phyloP scores from a whole-genome alignment of 1,140 invertebrate genomes.

The Ceratitis capitata region DNA sequence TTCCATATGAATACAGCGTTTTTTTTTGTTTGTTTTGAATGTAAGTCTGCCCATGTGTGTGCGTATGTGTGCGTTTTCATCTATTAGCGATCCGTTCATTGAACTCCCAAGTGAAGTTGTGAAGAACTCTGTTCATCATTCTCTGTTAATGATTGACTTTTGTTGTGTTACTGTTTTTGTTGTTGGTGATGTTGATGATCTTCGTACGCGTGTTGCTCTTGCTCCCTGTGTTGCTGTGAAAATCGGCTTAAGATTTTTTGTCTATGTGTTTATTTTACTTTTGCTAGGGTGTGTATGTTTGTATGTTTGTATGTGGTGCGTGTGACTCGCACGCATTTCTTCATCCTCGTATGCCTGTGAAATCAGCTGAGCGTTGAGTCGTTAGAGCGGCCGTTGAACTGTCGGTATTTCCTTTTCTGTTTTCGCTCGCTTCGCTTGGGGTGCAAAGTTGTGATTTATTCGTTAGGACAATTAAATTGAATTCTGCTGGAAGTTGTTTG shows the following conservation, averaged over 20 bases:
- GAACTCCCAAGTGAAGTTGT: background rate
- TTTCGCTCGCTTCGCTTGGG: background rate
- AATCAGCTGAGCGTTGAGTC: background rate
- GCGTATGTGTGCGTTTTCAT: background rate
- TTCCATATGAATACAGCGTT: background rate
- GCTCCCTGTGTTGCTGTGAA: background rate
- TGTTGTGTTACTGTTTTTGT: background rate
- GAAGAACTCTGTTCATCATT: background rate
- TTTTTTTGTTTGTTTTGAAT: background rate
- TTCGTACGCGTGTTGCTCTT: conserved; percentile 28
- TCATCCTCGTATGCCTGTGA: conserved; percentile 4
- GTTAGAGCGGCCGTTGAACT: conserved; percentile 23
- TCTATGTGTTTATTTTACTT: background rate
- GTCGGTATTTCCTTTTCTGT: background rate
- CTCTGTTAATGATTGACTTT: conserved; percentile 13
- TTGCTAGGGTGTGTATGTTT: background rate
- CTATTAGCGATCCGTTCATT: conserved; percentile 4
- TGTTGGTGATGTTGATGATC: conserved; percentile 8
- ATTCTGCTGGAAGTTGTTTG: no score
- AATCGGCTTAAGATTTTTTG: background rate
- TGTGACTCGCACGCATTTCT: conserved; percentile 31
- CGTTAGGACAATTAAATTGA: background rate
- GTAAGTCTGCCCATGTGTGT: background rate
- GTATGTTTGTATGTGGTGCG: background rate
- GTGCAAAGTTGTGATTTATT: conserved; percentile 10